These are phyloP conservation scores for Trichosurus vulpecula DNA, from an alignment of 2,797 vertebrate species.

Conservation along the genomic window DNA sequence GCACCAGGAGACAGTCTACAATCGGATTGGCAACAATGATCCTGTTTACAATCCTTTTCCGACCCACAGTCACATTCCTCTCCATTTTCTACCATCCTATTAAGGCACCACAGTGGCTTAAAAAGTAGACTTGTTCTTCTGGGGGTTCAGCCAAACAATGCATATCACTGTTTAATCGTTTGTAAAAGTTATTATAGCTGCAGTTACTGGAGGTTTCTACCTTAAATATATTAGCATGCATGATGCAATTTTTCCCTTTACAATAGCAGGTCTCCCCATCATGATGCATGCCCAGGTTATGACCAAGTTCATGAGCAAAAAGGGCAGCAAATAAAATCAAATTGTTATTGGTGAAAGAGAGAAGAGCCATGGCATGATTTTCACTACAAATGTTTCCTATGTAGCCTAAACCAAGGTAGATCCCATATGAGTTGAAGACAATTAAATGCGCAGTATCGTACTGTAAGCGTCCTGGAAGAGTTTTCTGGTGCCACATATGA, in stretches of 20 bases:
- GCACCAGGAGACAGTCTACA: conserved; percentile 66
- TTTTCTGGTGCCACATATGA: conserved; percentile 2
- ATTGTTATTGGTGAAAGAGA: not conserved
- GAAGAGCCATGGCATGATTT: not conserved
- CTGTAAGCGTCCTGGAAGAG: not conserved
- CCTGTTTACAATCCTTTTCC: conserved; percentile 54
- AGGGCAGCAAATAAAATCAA: conserved; percentile 68
- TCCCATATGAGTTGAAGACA: not conserved
- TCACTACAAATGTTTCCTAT: not conserved
- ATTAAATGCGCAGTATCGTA: not conserved
- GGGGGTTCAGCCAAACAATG: conserved; percentile 60
- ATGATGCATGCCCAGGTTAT: conserved; percentile 71
- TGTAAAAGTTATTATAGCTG: conserved; percentile 58
- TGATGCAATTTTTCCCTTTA: conserved; percentile 62
- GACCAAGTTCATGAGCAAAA: conserved; percentile 71
- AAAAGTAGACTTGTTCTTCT: conserved; percentile 16
- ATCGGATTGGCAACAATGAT: conserved; percentile 66
- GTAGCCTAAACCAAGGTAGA: not conserved
- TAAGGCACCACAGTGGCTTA: conserved; percentile 71
- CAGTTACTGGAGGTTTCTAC: conserved; percentile 70
- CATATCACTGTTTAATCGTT: conserved; percentile 35
- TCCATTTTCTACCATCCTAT: conserved; percentile 59
- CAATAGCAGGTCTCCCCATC: conserved; percentile 67
- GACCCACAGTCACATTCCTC: conserved; percentile 75
- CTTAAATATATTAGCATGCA: conserved; percentile 50